These are phyloP conservation scores for Lucifuga dentata DNA, from an alignment of 2,113 vertebrate genomes.

Conservation along the genomic window DNA sequence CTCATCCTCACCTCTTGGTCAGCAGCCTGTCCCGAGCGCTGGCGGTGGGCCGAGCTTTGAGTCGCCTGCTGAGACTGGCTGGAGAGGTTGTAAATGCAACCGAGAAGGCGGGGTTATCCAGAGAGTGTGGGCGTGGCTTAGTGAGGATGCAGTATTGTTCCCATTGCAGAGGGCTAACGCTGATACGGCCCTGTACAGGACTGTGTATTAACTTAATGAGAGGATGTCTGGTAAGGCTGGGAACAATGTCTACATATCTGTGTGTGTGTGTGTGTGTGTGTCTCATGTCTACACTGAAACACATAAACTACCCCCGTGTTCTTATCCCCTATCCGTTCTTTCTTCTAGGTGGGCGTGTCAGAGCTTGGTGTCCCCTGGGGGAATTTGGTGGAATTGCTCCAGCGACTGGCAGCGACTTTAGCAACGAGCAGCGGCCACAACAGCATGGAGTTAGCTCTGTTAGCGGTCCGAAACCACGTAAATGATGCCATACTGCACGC, in stretches of 20 bases:
- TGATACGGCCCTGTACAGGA: conserved; percentile 89
- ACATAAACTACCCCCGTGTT: too few relatives aligned
- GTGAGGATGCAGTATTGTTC: conserved; percentile 94
- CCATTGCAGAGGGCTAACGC: conserved; percentile 90
- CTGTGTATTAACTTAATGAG: conserved; percentile 92
- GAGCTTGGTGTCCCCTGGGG: conserved; percentile 89
- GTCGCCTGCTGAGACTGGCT: conserved; percentile 83
- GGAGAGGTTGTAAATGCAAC: conserved; percentile 88
- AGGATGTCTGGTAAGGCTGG: conserved; percentile 88
- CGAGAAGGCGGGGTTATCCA: conserved; percentile 80
- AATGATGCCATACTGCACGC: conserved; percentile 90
- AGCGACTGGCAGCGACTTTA: conserved; percentile 84
- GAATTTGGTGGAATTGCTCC: conserved; percentile 85
- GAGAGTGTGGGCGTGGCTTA: conserved; percentile 86
- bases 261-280: too few relatives aligned
- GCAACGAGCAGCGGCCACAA: conserved; percentile 84
- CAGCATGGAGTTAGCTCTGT: conserved; percentile 85
- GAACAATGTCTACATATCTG: conserved; percentile 1
- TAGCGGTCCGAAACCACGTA: conserved; percentile 83
- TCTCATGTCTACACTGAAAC: not conserved
- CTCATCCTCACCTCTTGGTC: conserved; percentile 83
- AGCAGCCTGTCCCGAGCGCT: conserved; percentile 83
- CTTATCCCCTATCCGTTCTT: not conserved
- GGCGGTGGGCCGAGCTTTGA: conserved; percentile 84
- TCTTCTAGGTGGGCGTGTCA: conserved; percentile 78